Conservation (phyloP, 2,797 vertebrate species). For the Pangasius larnaudii region DNA sequence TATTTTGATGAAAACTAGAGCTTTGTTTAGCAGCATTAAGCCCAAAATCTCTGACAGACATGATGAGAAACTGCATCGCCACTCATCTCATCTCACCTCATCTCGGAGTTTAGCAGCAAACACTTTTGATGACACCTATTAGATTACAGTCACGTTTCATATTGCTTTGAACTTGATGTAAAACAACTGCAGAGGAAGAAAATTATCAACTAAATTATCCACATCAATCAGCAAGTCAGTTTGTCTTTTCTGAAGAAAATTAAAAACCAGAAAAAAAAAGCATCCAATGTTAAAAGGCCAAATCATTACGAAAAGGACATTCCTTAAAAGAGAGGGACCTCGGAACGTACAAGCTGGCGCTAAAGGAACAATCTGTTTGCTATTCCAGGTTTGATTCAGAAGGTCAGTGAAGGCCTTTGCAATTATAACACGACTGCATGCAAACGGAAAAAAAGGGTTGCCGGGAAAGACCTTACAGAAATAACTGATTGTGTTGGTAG, state of each 20-base stretch:
- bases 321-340: not conserved
- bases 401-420: conserved; percentile 15
- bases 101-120: conserved; percentile 29
- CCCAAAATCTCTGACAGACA: conserved; percentile 21
- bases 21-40: conserved; percentile 35
- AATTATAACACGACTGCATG: conserved; percentile 8
- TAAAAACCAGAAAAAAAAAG: not conserved
- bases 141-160: conserved; percentile 51
- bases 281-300: conserved; percentile 26
- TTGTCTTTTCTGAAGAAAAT: conserved; percentile 15
- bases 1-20: conserved; percentile 34
- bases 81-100: conserved; percentile 31
- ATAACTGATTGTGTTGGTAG: not conserved
- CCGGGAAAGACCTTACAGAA: not conserved
- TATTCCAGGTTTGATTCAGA: conserved; percentile 21
- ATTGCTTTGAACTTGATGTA: conserved; percentile 45
- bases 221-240: conserved; percentile 25
- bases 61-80: conserved; percentile 28
- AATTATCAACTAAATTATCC: conserved; percentile 46
- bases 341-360: not conserved
- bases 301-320: conserved; percentile 21
- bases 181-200: conserved; percentile 48
- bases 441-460: not conserved
- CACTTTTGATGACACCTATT: conserved; percentile 46
- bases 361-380: not conserved